phyloP scores from a whole-genome alignment of 2,888 invertebrate species.

The Oscheius onirici region DNA sequence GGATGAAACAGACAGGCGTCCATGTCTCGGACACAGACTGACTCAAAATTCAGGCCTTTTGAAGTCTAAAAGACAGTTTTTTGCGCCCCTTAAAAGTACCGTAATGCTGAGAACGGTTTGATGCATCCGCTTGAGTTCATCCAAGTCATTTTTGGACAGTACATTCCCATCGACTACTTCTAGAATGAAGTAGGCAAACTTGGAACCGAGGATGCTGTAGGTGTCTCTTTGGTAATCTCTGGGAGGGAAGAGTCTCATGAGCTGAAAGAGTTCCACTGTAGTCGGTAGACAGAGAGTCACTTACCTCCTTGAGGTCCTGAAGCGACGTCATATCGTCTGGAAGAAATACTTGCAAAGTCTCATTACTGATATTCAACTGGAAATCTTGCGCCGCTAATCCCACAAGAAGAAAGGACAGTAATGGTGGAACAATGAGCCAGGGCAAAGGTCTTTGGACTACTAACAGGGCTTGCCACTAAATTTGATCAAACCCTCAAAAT shows the following conservation, averaged over 20 bases:
- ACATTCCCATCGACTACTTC: slow-evolving; percentile 59
- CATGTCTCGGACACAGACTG: slow-evolving; percentile 10
- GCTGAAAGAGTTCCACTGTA: no score
- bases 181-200: slow-evolving; percentile 66
- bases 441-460: slow-evolving; percentile 67
- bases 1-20: slow-evolving; percentile 25
- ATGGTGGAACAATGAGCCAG: slow-evolving; percentile 64
- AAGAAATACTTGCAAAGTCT: slow-evolving; percentile 65
- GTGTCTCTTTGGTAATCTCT: slow-evolving; percentile 65
- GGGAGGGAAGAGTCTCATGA: slow-evolving; percentile 65
- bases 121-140: slow-evolving; percentile 51
- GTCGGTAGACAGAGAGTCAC: neutral
- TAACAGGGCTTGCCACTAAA: slow-evolving; percentile 65
- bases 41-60: slow-evolving; percentile 4
- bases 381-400: slow-evolving; percentile 45
- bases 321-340: slow-evolving; percentile 69
- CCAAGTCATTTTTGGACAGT: slow-evolving; percentile 42
- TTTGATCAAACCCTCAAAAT: no score
- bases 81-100: no score
- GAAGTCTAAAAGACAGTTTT: neutral
- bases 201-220: slow-evolving; percentile 67
- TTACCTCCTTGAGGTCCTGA: slow-evolving; percentile 54
- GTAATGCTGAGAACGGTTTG: slow-evolving; percentile 43
- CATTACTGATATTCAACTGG: slow-evolving; percentile 54
- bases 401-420: slow-evolving; percentile 52